Evolutionary conservation across 2,113 vertebrate species (phyloP).

Genomic region (Lycaon pictus): DNA sequence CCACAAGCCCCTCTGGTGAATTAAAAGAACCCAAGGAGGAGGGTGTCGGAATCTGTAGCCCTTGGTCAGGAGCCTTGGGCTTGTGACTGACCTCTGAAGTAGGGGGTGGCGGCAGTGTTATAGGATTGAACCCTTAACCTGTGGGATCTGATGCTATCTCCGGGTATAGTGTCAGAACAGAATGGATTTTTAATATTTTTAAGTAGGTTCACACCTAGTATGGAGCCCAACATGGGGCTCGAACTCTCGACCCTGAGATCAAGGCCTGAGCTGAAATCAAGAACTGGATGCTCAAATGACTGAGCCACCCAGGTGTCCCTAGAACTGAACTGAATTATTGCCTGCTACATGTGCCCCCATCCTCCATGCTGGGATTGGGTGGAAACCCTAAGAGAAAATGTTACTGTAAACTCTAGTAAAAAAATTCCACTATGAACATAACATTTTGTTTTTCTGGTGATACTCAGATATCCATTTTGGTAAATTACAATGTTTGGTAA

Average conservation of each 20-base stretch:
- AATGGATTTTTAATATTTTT: background rate
- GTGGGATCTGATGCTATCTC: background rate
- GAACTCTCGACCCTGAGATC: background rate
- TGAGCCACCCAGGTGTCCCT: background rate
- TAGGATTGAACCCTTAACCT: background rate
- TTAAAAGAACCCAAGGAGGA: background rate
- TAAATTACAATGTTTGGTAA: background rate
- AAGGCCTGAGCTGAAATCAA: background rate
- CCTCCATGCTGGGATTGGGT: background rate
- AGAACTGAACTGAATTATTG: background rate
- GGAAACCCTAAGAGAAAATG: background rate
- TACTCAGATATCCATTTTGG: background rate
- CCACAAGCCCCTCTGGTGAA: background rate
- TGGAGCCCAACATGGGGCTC: background rate
- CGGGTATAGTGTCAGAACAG: background rate
- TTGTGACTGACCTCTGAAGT: background rate
- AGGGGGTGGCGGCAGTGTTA: background rate
- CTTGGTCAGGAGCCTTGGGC: background rate
- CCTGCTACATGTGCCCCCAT: background rate
- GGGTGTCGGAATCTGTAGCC: background rate
- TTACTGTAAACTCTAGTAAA: background rate
- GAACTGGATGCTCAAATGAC: background rate
- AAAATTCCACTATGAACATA: background rate
- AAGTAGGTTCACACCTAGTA: background rate
- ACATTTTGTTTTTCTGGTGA: background rate